phyloP scores from a whole-genome alignment of 2,797 vertebrate species.

The Rallus crepitans region DNA sequence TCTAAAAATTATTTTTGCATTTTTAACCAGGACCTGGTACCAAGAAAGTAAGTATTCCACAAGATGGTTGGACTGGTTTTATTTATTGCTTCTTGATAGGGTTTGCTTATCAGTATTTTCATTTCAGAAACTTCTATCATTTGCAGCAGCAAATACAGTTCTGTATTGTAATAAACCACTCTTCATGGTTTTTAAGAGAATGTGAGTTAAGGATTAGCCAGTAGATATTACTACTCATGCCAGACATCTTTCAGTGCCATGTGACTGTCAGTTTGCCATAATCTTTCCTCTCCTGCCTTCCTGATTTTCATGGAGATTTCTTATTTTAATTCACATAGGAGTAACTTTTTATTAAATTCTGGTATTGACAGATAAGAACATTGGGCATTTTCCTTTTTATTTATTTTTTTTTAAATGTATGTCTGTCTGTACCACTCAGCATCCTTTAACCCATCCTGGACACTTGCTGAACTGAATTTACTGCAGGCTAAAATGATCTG shows the following conservation, averaged over 20 bases:
- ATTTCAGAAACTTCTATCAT: background rate
- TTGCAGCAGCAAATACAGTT: background rate
- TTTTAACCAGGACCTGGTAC: background rate
- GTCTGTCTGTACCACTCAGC: background rate
- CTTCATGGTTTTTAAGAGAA: background rate
- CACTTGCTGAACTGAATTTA: background rate
- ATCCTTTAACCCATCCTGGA: background rate
- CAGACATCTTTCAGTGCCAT: background rate
- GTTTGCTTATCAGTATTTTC: background rate
- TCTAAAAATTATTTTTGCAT: background rate
- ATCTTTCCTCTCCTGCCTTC: background rate
- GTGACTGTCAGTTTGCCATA: background rate
- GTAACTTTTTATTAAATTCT: background rate
- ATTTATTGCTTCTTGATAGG: background rate
- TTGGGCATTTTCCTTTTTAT: background rate
- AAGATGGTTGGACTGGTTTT: background rate
- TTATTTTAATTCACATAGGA: background rate
- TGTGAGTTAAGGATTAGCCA: background rate
- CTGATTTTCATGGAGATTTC: constrained; percentile 18
- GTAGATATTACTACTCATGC: background rate
- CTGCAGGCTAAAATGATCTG: background rate
- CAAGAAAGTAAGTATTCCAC: background rate
- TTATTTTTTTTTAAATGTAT: no score
- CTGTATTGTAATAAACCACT: background rate
- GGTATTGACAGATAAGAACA: background rate